Percentiles rank a stretch among this genome's conserved stretches.
Evolutionary conservation across 2,888 invertebrate genomes (phyloP).

Genomic region (Salpingus planirostris): DNA sequence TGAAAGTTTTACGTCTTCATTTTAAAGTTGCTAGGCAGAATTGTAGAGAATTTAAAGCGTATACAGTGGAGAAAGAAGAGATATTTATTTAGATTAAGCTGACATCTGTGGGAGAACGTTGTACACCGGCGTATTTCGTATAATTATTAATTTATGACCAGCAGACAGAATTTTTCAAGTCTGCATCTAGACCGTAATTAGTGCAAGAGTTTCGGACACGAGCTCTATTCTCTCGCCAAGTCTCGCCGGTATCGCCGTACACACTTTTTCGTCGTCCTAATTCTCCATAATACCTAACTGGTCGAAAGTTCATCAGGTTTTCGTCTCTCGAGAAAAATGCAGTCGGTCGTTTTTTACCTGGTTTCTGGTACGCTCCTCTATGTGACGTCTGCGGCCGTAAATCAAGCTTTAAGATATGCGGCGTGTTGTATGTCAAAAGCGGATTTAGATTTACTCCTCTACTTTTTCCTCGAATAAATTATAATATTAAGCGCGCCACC

Average conservation of each 20-base stretch:
- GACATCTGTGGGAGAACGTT: constrained; percentile 32
- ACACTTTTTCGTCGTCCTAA: no score
- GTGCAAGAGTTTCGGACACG: no score
- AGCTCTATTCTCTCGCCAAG: no score
- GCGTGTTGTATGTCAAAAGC: constrained; percentile 27
- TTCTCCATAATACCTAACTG: no score
- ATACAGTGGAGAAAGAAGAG: constrained; percentile 26
- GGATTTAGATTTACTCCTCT: constrained; percentile 34
- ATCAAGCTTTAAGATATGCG: constrained; percentile 38
- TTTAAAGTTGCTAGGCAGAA: constrained; percentile 31
- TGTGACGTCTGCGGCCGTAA: constrained; percentile 23
- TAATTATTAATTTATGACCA: constrained; percentile 28
- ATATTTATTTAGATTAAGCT: constrained; percentile 36
- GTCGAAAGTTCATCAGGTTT: no score
- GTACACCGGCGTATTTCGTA: constrained; percentile 24
- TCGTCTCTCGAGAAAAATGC: constrained; percentile 7
- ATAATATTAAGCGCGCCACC: constrained; percentile 35
- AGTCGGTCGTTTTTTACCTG: constrained; percentile 3
- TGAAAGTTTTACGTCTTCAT: constrained; percentile 33
- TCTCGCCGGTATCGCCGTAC: no score
- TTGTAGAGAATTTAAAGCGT: constrained; percentile 31
- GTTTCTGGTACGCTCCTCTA: constrained; percentile 4
- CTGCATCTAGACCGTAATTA: no score
- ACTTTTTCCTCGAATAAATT: constrained; percentile 32
- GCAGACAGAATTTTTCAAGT: constrained; percentile 15